Evolutionary conservation across 64 coral and sea anemone species (phyloP).

Genomic region (Orbicella faveolata): DNA sequence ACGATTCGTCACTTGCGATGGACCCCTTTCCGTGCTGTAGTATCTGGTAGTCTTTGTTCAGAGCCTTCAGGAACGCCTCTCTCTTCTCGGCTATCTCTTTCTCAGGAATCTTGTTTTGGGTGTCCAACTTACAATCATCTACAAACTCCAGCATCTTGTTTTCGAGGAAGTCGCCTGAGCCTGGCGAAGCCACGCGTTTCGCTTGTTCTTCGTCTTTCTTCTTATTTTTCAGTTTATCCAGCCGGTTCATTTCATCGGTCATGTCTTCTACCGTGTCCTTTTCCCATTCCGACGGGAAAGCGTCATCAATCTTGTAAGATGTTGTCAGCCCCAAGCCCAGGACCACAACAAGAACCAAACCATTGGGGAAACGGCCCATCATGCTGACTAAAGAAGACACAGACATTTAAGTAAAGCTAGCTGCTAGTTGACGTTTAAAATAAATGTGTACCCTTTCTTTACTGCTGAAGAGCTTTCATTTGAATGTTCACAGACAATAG

Average conservation of each 20-base stretch:
- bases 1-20: neutral
- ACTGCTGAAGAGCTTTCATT: too few relatives aligned
- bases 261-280: neutral
- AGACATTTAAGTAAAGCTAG: neutral
- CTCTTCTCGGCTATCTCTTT: neutral
- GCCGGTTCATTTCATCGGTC: neutral
- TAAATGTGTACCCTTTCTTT: too few relatives aligned
- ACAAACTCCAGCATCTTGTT: too few relatives aligned
- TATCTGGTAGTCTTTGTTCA: neutral
- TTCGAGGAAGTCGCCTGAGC: neutral
- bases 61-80: neutral
- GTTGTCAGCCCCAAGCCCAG: neutral
- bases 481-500: too few relatives aligned
- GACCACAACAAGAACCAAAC: conserved; percentile 10
- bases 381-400: conserved; percentile 3
- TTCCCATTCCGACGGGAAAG: neutral
- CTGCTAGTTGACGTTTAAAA: neutral
- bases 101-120: neutral
- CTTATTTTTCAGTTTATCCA: neutral
- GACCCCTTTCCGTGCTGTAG: neutral
- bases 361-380: neutral
- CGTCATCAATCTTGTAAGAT: neutral
- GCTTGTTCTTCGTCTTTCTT: neutral
- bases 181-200: neutral
- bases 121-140: neutral